These are phyloP conservation scores for Antedon bifida DNA, from an alignment of 35 echinoderm and acorn worm genomes.

Conservation along the genomic window DNA sequence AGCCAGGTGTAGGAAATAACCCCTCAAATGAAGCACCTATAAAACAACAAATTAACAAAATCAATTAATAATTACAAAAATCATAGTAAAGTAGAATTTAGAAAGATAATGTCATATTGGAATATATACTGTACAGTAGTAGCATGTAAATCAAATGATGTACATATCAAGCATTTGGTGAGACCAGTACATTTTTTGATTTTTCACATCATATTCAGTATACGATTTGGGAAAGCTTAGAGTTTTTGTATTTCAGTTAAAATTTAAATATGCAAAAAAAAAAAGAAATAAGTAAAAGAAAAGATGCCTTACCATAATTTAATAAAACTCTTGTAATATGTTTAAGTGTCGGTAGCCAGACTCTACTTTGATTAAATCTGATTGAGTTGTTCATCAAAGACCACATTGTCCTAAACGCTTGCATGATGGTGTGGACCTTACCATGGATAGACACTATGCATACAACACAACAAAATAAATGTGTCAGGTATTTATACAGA, in stretches of 20 bases:
- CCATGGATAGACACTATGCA: neutral
- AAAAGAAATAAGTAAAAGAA: neutral
- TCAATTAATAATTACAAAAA: neutral
- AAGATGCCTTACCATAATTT: neutral
- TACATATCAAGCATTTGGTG: no score
- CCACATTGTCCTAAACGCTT: neutral
- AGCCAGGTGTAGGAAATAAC: neutral
- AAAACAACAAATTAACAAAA: neutral
- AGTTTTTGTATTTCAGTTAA: no score
- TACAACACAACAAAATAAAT: neutral
- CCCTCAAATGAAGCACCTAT: neutral
- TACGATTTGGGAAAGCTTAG: no score
- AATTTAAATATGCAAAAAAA: no score
- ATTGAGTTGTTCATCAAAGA: neutral
- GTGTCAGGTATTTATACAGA: no score
- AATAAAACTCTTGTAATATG: neutral
- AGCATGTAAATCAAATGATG: no score
- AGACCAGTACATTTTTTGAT: no score
- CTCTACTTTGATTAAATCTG: neutral
- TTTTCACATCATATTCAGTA: no score
- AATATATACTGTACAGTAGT: no score
- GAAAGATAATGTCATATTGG: no score
- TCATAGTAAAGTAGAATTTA: no score
- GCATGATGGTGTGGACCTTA: neutral
- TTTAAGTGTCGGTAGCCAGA: neutral